Conservation (phyloP, 2,797 vertebrate genomes). For the Bradypus variegatus region DNA sequence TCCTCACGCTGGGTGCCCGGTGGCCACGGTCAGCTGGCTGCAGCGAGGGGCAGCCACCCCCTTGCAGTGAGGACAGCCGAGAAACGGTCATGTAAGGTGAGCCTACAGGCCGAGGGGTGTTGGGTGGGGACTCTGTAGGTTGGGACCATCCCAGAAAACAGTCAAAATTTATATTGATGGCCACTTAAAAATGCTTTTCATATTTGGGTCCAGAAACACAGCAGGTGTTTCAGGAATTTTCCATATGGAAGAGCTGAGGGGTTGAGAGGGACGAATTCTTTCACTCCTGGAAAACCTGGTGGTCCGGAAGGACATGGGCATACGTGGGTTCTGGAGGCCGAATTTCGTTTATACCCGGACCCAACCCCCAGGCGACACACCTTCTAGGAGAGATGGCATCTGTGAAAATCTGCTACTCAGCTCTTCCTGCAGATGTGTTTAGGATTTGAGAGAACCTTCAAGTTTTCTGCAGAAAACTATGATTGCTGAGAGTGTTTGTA, state of each 20-base stretch:
- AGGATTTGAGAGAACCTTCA: not conserved
- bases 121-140: rapidly evolving
- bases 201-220: no score
- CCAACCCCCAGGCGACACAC: rapidly evolving
- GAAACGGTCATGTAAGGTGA: rapidly evolving
- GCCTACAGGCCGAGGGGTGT: rapidly evolving
- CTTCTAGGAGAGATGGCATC: rapidly evolving
- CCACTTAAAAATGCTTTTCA: rapidly evolving
- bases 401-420: rapidly evolving
- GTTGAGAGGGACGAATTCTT: rapidly evolving
- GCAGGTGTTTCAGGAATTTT: rapidly evolving
- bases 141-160: rapidly evolving
- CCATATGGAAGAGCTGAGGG: rapidly evolving
- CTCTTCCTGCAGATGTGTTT: not conserved
- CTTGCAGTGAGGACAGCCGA: no score
- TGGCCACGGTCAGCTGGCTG: no score
- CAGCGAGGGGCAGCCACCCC: no score
- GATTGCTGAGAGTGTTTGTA: rapidly evolving
- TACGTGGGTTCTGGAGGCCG: rapidly evolving
- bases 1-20: no score
- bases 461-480: not conserved
- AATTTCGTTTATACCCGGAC: not conserved
- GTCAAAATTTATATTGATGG: rapidly evolving
- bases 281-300: rapidly evolving
- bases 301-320: rapidly evolving